phyloP scores from a whole-genome alignment of 2,113 vertebrate species.

The Coregonus clupeaformis region DNA sequence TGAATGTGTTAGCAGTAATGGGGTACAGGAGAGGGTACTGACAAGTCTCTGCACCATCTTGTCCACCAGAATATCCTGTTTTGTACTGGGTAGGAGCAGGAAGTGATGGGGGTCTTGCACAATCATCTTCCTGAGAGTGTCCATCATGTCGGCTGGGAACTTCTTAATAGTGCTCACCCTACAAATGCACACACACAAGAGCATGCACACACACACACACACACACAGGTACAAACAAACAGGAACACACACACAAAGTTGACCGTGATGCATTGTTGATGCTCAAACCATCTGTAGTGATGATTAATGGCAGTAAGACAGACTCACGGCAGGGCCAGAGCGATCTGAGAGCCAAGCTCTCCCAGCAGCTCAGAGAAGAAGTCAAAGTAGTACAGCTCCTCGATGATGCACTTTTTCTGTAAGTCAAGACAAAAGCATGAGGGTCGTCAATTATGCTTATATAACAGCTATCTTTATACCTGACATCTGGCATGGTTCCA shows the following conservation, averaged over 20 bases:
- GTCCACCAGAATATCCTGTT: constrained; percentile 73
- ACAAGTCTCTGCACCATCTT: constrained; percentile 74
- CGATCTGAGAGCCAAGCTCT: constrained; percentile 71
- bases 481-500: neutral
- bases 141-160: constrained; percentile 65
- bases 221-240: neutral
- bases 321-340: constrained; percentile 77
- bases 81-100: constrained; percentile 60
- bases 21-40: constrained; percentile 19
- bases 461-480: too few relatives aligned
- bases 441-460: neutral
- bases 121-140: constrained; percentile 64
- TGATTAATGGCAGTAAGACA: neutral
- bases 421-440: neutral
- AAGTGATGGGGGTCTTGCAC: constrained; percentile 62
- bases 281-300: neutral
- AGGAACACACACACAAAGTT: too few relatives aligned
- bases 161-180: constrained; percentile 72
- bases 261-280: neutral
- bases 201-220: neutral
- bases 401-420: constrained; percentile 74
- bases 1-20: neutral
- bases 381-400: constrained; percentile 61
- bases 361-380: constrained; percentile 69
- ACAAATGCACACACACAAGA: constrained; percentile 20